Conservation (phyloP, 1,140 invertebrate genomes). For the Notospermus geniculatus region DNA sequence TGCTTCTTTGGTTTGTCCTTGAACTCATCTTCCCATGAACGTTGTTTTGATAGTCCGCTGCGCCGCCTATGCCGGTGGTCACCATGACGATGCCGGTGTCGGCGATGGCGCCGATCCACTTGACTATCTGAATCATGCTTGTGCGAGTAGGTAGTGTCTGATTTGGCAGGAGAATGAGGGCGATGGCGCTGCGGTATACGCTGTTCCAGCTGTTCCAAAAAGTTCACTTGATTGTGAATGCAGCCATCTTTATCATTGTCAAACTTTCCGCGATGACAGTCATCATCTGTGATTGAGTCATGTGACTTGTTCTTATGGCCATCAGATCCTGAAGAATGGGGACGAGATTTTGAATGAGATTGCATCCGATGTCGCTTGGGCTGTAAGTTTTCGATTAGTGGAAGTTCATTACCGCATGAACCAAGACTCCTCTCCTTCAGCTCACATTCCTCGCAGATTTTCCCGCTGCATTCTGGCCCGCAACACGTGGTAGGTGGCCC, state of each 20-base stretch:
- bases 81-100: conserved; percentile 30
- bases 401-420: background rate
- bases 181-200: conserved; percentile 28
- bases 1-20: conserved; percentile 31
- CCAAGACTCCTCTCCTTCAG: background rate
- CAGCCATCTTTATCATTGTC: conserved; percentile 36
- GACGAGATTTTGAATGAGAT: conserved; percentile 17
- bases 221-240: conserved; percentile 26
- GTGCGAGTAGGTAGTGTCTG: conserved; percentile 21
- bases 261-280: conserved; percentile 24
- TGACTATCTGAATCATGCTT: conserved; percentile 42
- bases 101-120: conserved; percentile 26
- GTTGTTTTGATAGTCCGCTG: conserved; percentile 35
- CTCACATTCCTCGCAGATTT: background rate
- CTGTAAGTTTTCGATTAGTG: background rate
- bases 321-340: conserved; percentile 17
- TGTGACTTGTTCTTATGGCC: conserved; percentile 15
- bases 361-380: conserved; percentile 27
- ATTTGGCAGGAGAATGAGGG: background rate
- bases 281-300: background rate
- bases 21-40: conserved; percentile 46
- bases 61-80: conserved; percentile 32
- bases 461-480: background rate
- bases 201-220: conserved; percentile 35
- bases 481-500: background rate